phyloP scores from a whole-genome alignment of 2,888 invertebrate genomes.

The Atrina japonica region DNA sequence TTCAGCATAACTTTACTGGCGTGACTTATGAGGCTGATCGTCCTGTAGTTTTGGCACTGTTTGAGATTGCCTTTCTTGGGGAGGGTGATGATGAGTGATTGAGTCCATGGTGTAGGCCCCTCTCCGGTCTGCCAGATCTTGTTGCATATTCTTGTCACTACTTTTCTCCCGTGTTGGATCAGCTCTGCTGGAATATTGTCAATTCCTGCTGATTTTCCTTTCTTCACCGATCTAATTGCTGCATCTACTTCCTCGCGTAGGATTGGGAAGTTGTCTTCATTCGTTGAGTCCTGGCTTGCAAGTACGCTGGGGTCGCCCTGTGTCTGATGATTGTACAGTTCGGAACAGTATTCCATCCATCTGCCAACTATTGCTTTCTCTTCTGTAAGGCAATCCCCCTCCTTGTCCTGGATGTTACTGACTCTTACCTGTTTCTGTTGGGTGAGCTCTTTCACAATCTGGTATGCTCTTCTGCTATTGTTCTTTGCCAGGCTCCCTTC shows the following conservation, averaged over 20 bases:
- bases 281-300: slow-evolving; percentile 15
- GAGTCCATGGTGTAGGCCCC: slow-evolving; percentile 1
- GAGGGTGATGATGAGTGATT: background rate
- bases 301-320: slow-evolving; percentile 10
- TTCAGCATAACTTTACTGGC: slow-evolving; percentile 40
- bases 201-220: slow-evolving; percentile 39
- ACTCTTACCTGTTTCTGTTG: no score
- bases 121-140: background rate
- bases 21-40: slow-evolving; percentile 44
- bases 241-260: slow-evolving; percentile 42
- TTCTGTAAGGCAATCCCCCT: slow-evolving; percentile 33
- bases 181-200: slow-evolving; percentile 43
- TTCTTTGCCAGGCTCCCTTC: no score
- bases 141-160: slow-evolving; percentile 4
- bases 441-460: no score
- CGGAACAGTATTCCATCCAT: slow-evolving; percentile 43
- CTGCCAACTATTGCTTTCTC: slow-evolving; percentile 29
- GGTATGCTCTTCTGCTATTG: no score
- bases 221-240: slow-evolving; percentile 43
- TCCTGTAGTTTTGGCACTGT: slow-evolving; percentile 1
- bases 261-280: no score
- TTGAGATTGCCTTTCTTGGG: background rate
- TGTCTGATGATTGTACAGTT: slow-evolving; percentile 38
- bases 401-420: slow-evolving; percentile 25
- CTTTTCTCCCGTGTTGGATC: no score